phyloP scores from a whole-genome alignment of 2,113 vertebrate species.

The Physeter macrocephalus region DNA sequence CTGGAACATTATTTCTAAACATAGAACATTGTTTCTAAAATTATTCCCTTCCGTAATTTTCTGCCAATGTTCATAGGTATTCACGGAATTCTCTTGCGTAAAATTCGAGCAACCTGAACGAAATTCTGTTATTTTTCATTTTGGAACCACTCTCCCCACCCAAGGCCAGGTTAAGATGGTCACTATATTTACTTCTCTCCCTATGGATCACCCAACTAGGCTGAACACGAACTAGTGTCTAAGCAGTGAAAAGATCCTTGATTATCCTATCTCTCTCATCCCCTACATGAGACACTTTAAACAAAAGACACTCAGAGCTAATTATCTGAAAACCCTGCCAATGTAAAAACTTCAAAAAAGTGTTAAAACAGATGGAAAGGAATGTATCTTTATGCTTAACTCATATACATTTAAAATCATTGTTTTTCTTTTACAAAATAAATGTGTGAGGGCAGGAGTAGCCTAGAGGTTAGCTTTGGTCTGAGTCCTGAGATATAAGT shows the following conservation, averaged over 20 bases:
- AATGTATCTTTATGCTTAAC: neutral
- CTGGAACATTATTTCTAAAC: neutral
- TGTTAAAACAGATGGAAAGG: constrained; percentile 50
- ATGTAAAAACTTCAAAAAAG: constrained; percentile 29
- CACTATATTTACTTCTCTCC: neutral
- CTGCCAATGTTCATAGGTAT: neutral
- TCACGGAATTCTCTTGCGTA: neutral
- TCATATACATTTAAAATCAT: constrained; percentile 29
- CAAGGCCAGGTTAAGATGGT: neutral
- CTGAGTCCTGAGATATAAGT: no score
- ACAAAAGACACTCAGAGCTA: constrained; percentile 52
- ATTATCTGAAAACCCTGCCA: constrained; percentile 58
- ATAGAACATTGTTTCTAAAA: neutral
- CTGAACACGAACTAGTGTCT: neutral
- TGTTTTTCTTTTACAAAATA: constrained; percentile 42
- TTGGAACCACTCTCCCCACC: neutral
- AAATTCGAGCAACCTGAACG: neutral
- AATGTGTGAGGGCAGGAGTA: neutral
- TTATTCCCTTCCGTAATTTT: neutral
- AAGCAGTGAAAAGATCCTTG: constrained; percentile 3
- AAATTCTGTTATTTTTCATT: neutral
- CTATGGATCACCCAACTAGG: neutral
- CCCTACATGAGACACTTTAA: neutral
- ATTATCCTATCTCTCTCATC: neutral
- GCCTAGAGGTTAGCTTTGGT: constrained; percentile 38